Base-by-base conservation (phyloP, 1,140 invertebrate genomes). In the Callitettix versicolor region DNA sequence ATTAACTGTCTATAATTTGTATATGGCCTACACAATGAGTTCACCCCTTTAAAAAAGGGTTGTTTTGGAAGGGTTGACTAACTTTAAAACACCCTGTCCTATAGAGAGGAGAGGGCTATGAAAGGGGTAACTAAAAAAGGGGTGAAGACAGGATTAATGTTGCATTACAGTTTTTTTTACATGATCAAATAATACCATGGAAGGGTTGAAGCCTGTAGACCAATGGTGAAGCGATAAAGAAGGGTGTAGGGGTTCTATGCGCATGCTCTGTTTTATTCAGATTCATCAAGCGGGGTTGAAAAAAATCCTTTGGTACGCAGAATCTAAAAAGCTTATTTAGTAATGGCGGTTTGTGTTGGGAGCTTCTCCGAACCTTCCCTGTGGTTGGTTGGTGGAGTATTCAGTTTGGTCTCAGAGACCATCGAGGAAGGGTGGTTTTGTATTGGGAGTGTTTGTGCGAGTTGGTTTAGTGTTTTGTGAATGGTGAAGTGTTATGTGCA, bases 61-160 rank as follows among this genome's bases (percentile, higher is more conserved):
- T 51, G 48, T 14, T 20, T 51, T 36, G 48, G 48, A 36, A 34
- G 11, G 7, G 7, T 34, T 51, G 36, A 51, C 36, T 51, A 36
- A 36, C 36, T 30, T 34, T 51, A 51, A 51, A 51, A n/a, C 47
- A 49, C 48, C 48, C 48, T 51, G 34, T 38, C 30, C 4, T 26
- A 15, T 33, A 18, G 12, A 4, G 36, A 7, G 34, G 48, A 51
- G n/a, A 34, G 48, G 48, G n/a, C 36, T 17, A 30, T 30, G 26
- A 30, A 30, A 30, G 22, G 24, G 48, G 48, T 30, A 21, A 38
- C n/a, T 51, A 15, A 33, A 51, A 51, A 51, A 51, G 24, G 48
- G 48, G 48, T 51, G 48, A 51, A 34, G 48, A 51, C 34, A 51
- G 48, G 30, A 51, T 51, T 51, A 51, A n/a, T 51, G 48, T 51